Conservation (phyloP, 2,797 vertebrate genomes). For the Eurystomus glaucurus region DNA sequence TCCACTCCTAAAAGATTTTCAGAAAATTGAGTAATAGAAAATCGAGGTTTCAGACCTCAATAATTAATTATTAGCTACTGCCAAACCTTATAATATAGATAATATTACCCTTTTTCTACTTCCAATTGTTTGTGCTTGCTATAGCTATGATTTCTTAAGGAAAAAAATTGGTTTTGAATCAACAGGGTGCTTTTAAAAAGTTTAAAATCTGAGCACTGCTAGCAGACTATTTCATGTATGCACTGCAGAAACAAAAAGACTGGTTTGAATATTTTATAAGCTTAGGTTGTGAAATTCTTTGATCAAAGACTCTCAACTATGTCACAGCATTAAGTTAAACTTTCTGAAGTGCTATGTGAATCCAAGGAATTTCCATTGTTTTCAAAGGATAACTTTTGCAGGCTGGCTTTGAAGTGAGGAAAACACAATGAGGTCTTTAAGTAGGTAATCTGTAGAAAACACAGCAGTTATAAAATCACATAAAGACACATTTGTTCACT, state of each 20-base stretch:
- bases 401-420: conserved; percentile 56
- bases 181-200: not conserved
- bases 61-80: not conserved
- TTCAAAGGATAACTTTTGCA: conserved; percentile 59
- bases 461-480: conserved; percentile 20
- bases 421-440: conserved; percentile 31
- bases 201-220: not conserved
- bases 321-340: conserved; percentile 28
- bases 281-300: conserved; percentile 20
- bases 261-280: conserved; percentile 39
- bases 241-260: not conserved
- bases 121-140: not conserved
- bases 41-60: not conserved
- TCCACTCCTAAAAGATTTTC: not conserved
- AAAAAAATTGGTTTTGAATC: not conserved
- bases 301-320: conserved; percentile 45
- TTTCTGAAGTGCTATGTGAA: conserved; percentile 20
- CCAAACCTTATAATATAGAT: not conserved
- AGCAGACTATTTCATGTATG: not conserved
- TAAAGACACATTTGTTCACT: conserved; percentile 30
- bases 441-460: conserved; percentile 45
- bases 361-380: conserved; percentile 57
- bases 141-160: not conserved
- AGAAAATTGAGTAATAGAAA: not conserved
- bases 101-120: not conserved